Base-by-base conservation (phyloP, 2,797 vertebrate species). In the Aythya fuligula region DNA sequence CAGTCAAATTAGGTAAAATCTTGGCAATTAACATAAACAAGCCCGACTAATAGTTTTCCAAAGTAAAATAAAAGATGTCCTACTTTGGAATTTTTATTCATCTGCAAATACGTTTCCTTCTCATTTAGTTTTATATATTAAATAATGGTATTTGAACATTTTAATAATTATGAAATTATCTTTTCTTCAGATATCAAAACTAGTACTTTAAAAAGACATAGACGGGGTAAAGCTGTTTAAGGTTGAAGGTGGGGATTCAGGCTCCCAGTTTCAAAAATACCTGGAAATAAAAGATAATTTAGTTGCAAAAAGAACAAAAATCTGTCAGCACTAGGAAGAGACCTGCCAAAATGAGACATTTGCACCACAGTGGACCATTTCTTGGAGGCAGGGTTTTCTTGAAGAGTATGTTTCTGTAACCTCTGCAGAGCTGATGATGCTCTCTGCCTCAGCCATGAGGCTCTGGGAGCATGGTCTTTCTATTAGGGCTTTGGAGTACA, bases 1-100 rank as follows among this genome's bases (percentile, higher is more conserved):
- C 92, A 81, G 28, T n/a, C 4, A 93, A 77, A 69, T 60, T 66
- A 83, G 49, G 41, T 80, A 82, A 92, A 92, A 90, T 71, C 24
- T 60, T 78, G 47, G 36, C 71, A 85, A 84, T 84, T 91, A 72
- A 88, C 41, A 53, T 18, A 72, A 58, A 47, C 6, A 51, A 75
- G 5, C 6, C 27, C 70, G 3, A 27, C 3, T 21, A 61, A 43
- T 11, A 83, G 2, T 25, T 74, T 91, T 94, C 53, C 67, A 41
- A 85, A 89, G n/a, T 4, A 95, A 60, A 58, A 8, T 57, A 73
- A 83, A 85, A 65, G 1, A 22, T 92, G 19, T 60, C 16, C 11
- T 15, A 11, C 5, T 84, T 9, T 49, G 32, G 49, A 72, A 6
- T 4, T 62, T 93, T 71, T 41, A 36, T 71, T 22, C 9, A 49